phyloP scores from a whole-genome alignment of 37 sponge, comb jelly and placozoan genomes.

The Oopsacas minuta region DNA sequence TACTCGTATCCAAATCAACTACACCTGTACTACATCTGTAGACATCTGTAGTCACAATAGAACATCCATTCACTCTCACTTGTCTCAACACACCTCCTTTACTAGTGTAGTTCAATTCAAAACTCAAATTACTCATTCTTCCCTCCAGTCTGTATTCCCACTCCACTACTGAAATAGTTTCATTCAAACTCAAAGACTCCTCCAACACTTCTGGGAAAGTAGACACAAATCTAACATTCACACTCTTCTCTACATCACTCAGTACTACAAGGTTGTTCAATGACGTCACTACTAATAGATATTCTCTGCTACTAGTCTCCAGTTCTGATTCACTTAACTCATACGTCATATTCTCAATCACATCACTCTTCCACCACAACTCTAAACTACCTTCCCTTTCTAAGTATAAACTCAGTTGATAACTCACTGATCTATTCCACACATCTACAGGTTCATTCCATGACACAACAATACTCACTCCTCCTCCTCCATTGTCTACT shows the following conservation, averaged over 20 bases:
- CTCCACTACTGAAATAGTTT: not conserved
- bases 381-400: not conserved
- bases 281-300: not conserved
- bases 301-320: not conserved
- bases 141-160: not conserved
- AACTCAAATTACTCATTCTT: not conserved
- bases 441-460: conserved; percentile 15
- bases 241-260: not conserved
- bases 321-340: not conserved
- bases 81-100: not conserved
- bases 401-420: not conserved
- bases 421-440: not conserved
- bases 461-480: not conserved
- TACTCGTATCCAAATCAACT: not conserved
- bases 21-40: not conserved
- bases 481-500: not conserved
- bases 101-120: conserved; percentile 12
- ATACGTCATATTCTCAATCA: not conserved
- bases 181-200: not conserved
- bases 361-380: not conserved
- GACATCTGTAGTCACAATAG: not conserved
- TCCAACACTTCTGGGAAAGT: not conserved
- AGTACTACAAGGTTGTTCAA: not conserved
- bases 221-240: not conserved
- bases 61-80: conserved; percentile 1